Base-by-base conservation (phyloP, 2,113 vertebrate genomes). In the Mesocricetus auratus region DNA sequence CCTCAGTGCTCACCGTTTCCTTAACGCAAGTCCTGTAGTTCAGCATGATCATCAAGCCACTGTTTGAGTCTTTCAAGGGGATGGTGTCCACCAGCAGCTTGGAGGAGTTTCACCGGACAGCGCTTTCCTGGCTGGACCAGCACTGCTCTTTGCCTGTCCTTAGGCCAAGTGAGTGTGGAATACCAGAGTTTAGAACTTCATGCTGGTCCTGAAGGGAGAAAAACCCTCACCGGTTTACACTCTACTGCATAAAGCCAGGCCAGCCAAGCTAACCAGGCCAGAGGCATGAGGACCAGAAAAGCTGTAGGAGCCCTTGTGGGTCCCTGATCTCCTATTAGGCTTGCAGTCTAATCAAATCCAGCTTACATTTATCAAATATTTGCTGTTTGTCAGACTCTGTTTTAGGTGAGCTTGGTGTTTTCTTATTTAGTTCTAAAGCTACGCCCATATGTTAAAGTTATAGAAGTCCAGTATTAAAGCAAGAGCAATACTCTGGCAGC, bases 41-140 rank as follows among this genome's bases (percentile, higher is more conserved):
- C 98, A 99, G 99, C 97, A 99, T 99, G 97, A 99, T 99, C 95
- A 99, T 99, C 96, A 99, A 99, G 97, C 99, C 99, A 0, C 98
- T 99, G 82, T 99, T 99, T 78, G 99, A 99, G 97, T 99, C 99
- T 0, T 99, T 99, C 98, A 99, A 99, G 89, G 99, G 98, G 2
- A 99, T 99, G 95, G 99, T 99, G 97, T 99, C 99, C 21, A 99
- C 99, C 19, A 97, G 98, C 85, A 99, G 98, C 98, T 97, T 98
- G 81, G 99, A 99, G 5, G 99, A 99, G 92, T 97, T 99, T 93
- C 99, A 98, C 92, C 99, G 99, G 92, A 99, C 99, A 0, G 99
- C 98, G 0, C 82, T 99, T 97, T 98, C 99, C 50, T 99, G 99
- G 99, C 97, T 99, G 69, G 99, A 99, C 91, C 98, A 98, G 73